Evolutionary conservation across 2,113 vertebrate genomes (phyloP), one percentile per base, ranked within the genome.

Genomic region (Eurystomus gularis): DNA sequence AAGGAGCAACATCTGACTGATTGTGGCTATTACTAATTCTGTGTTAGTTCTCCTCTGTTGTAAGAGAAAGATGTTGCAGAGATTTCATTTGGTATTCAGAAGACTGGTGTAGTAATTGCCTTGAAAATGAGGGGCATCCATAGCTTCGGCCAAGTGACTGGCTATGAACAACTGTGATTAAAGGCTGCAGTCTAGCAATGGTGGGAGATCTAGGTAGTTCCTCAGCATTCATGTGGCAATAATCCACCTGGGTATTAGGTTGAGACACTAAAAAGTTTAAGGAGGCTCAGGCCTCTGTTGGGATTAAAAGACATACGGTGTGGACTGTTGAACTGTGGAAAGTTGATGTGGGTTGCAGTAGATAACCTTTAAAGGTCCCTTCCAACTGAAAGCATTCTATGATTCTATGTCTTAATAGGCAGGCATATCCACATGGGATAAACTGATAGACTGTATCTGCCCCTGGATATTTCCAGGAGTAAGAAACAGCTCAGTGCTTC

Each of bases 51-150:
- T 86, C 46, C 28, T 66, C 33, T 76, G 16, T 52, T 77, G 31
- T 70, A 64, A 81, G 24, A 73, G 35, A 37, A 71, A 55, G 69
- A 10, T 23, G 6, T 49, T 70, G 68, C 46, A 69, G 40, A 54
- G 33, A 33, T 88, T 65, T 18, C 13, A 31, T 61, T 93, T 84
- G 44, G 35, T 66, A 42, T 86, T 90, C 55, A 31, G 68, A 86
- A 78, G 55, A 69, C 54, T n/a, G 64, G 24, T 35, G 48, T 60
- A 81, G 80, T 68, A 79, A 86, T 52, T 4, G 6, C 35, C 87
- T 91, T 82, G 70, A 86, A 87, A 94, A 62, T 0, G 0, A 26
- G 76, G 42, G 26, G 25, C n/a, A 44, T 76, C 48, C 1, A 0
- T 57, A 54, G 33, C 65, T 87, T 75, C 69, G 69, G 42, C 77